Percentiles rank a stretch among this genome's conserved stretches.
These are phyloP conservation scores for Bombus vancouverensis DNA, from an alignment of 1,140 invertebrate genomes.

Conservation along the genomic window DNA sequence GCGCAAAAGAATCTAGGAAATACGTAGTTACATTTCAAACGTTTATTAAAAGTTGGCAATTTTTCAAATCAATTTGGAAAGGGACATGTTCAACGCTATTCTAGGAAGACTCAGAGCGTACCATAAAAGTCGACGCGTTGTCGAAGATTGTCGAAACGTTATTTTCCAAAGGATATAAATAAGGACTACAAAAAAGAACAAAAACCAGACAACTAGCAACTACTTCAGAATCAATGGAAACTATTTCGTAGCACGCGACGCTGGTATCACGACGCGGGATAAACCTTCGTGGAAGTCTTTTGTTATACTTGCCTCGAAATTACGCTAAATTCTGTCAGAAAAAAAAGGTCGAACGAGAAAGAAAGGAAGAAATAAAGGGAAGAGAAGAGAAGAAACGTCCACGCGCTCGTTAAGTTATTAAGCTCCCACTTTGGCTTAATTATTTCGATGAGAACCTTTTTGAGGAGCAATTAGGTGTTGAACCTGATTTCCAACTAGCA, in stretches of 20 bases:
- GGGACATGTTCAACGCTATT: no score
- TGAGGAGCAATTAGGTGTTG: constrained; percentile 24
- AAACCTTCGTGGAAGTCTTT: background rate
- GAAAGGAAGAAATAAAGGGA: background rate
- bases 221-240: constrained; percentile 3
- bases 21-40: no score
- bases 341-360: background rate
- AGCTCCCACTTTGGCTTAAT: background rate
- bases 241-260: background rate
- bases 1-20: no score
- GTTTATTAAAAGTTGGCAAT: no score
- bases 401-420: background rate
- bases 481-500: background rate
- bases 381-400: background rate
- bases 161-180: background rate
- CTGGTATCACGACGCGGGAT: background rate
- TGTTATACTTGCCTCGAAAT: background rate
- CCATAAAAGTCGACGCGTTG: background rate
- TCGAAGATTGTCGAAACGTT: background rate
- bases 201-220: background rate
- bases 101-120: background rate
- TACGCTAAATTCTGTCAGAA: background rate
- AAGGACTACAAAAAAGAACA: background rate
- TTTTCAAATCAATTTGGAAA: background rate
- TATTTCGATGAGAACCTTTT: background rate